Conservation (phyloP, 2,113 vertebrate genomes). For the Candoia aspera region DNA sequence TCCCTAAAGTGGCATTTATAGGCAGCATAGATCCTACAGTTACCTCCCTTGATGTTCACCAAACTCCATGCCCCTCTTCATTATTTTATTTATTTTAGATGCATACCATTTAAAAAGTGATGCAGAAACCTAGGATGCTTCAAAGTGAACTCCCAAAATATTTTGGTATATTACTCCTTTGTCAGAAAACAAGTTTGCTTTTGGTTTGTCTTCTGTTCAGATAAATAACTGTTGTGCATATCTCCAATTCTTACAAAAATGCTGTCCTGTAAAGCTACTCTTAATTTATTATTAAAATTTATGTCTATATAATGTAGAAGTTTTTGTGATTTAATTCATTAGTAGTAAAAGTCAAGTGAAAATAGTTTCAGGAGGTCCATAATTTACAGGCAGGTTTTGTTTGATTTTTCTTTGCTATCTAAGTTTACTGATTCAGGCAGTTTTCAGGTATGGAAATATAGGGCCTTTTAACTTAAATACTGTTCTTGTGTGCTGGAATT, state of each 20-base stretch:
- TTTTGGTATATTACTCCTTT: not conserved
- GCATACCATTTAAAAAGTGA: too few relatives aligned
- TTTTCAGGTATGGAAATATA: not conserved
- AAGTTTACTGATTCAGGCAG: constrained; percentile 5
- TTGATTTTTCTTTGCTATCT: not conserved
- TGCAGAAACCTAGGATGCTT: too few relatives aligned
- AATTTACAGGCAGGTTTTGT: constrained; percentile 1
- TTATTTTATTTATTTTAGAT: too few relatives aligned
- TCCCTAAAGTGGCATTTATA: too few relatives aligned
- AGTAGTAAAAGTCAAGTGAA: constrained; percentile 22
- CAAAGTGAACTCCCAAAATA: not conserved
- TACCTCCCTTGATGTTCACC: too few relatives aligned
- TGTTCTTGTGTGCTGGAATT: not conserved
- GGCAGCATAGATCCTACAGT: too few relatives aligned
- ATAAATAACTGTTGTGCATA: constrained; percentile 30
- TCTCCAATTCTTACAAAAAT: constrained; percentile 3
- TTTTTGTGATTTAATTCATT: constrained; percentile 7
- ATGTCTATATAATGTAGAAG: not conserved
- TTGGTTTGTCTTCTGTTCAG: not conserved
- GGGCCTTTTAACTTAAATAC: constrained; percentile 25
- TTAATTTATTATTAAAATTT: not conserved
- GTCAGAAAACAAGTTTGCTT: not conserved
- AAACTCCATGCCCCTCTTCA: too few relatives aligned
- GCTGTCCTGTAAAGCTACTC: constrained; percentile 18
- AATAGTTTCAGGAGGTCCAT: constrained; percentile 3